These are phyloP conservation scores for Platycheirus rosarum DNA, from an alignment of 2,888 invertebrate genomes.

Conservation along the genomic window DNA sequence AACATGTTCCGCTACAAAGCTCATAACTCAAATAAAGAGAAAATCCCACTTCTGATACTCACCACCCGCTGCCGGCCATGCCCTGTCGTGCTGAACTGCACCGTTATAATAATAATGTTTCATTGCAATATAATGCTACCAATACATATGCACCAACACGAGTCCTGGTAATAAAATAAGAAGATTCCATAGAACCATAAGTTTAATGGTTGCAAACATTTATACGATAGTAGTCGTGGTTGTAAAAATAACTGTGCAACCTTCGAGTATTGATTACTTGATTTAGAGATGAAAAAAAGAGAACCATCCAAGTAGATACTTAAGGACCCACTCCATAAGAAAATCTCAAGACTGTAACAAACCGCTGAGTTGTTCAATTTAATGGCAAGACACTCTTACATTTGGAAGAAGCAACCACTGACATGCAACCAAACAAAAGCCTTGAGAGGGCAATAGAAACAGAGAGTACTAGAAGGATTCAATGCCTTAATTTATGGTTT, in stretches of 20 bases:
- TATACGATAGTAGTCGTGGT: conserved; percentile 49
- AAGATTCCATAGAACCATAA: conserved; percentile 9
- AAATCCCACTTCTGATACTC: conserved; percentile 40
- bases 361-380: conserved; percentile 59
- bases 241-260: conserved; percentile 45
- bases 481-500: conserved; percentile 54
- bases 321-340: conserved; percentile 49
- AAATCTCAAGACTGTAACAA: conserved; percentile 43
- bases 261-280: conserved; percentile 45
- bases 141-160: conserved; percentile 4
- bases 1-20: conserved; percentile 18
- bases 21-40: conserved; percentile 56
- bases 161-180: conserved; percentile 23
- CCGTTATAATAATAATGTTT: background rate
- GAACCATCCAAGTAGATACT: conserved; percentile 3
- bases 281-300: background rate
- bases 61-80: background rate
- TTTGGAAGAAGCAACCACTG: conserved; percentile 16
- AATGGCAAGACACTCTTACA: conserved; percentile 26
- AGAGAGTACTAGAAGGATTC: conserved; percentile 32
- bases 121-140: conserved; percentile 19
- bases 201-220: conserved; percentile 50
- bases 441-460: conserved; percentile 26
- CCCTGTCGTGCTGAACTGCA: background rate
- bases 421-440: conserved; percentile 22